phyloP scores from a whole-genome alignment of 2,797 vertebrate species.

The Clarias pachynema region DNA sequence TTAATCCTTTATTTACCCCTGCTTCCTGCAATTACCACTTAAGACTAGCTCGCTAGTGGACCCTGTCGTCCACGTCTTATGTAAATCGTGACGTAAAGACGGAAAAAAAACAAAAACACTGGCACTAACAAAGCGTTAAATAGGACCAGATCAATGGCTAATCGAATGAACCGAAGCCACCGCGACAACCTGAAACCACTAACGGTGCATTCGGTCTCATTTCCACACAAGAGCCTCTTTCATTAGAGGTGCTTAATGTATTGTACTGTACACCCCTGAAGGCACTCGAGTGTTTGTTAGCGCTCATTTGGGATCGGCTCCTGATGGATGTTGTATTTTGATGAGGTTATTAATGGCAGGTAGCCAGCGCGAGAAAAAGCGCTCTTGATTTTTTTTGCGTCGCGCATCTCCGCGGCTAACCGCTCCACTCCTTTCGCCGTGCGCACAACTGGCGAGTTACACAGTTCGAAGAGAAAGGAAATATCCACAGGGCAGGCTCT shows the following conservation, averaged over 20 bases:
- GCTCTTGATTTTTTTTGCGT: constrained; percentile 21
- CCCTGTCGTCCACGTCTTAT: constrained; percentile 37
- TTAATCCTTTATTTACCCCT: constrained; percentile 55
- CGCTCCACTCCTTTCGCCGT: constrained; percentile 18
- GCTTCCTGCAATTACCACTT: constrained; percentile 56
- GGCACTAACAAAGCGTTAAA: constrained; percentile 53
- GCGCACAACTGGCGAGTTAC: constrained; percentile 38
- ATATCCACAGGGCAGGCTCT: constrained; percentile 43
- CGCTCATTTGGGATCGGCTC: constrained; percentile 27
- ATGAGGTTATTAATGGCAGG: constrained; percentile 48
- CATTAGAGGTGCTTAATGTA: constrained; percentile 35
- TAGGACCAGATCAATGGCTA: constrained; percentile 43
- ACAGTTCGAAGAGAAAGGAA: constrained; percentile 44
- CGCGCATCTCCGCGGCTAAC: constrained; percentile 22
- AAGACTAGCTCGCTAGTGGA: constrained; percentile 44
- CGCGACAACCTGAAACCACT: constrained; percentile 25
- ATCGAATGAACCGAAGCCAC: constrained; percentile 32
- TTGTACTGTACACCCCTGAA: constrained; percentile 8
- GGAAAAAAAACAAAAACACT: background rate
- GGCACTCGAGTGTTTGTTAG: constrained; percentile 32
- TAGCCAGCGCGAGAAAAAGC: constrained; percentile 37
- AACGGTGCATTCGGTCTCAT: constrained; percentile 27
- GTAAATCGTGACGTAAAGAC: constrained; percentile 43
- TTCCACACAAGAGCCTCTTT: constrained; percentile 35
- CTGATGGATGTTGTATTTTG: constrained; percentile 42